Evolutionary conservation across 2,888 invertebrate genomes (phyloP), one percentile per base, ranked within the genome.

Genomic region (Archips crataeganus): DNA sequence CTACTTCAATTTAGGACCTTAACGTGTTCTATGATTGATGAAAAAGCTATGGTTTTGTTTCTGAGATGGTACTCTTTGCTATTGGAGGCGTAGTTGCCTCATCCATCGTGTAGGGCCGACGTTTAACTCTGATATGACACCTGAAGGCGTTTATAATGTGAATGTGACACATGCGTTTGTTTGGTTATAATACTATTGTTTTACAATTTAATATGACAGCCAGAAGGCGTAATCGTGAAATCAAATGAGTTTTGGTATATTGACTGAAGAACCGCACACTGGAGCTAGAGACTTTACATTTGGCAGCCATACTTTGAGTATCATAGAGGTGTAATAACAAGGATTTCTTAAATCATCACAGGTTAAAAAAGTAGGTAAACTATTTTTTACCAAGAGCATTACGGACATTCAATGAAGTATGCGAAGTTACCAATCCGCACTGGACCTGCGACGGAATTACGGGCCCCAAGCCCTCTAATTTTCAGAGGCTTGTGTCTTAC

Each of bases 111-210:
- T 45, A 45, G 66, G 49, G 3, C n/a, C 36, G 57, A 32, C 36
- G 47, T 68, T 62, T 62, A 61, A 62, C 34, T 54, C 32, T 57
- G 54, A 67, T 72, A 72, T 72, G 71, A 67, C 67, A 71, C 49
- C 51, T 42, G 32, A 66, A 51, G 8, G n/a, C 49, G 32, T 49
- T 72, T 45, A 62, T 62, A 45, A 64, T 47, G 23, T 45, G 51
- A 66, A 51, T 66, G 42, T 66, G 66, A 66, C 71, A 71, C 39
- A 47, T 23, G 23, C 15, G 9, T 57, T 57, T 57, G 57, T 57
- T 57, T 32, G 10, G 9, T 15, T 23, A 57, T 11, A 57, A 4
- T 32, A 6, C 2, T 32, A 57, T 57, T 32, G 23, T 57, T 32
- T 57, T 57, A 57, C 3, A n/a, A 13, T 42, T 13, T 5, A 54